phyloP scores from a whole-genome alignment of 2,113 vertebrate species.

The Anas platyrhynchos region DNA sequence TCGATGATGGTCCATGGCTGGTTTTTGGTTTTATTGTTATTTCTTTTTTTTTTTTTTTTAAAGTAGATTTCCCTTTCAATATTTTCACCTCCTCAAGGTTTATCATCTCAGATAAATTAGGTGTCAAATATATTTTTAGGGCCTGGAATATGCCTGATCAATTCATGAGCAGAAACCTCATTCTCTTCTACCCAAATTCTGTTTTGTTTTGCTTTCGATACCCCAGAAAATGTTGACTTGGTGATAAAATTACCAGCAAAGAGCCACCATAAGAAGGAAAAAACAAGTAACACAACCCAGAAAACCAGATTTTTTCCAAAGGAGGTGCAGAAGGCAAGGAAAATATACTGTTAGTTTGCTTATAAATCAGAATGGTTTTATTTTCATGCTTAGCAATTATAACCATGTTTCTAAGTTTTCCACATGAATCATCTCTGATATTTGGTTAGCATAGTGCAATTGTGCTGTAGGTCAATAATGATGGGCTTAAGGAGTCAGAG shows the following conservation, averaged over 20 bases:
- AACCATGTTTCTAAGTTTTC: neutral
- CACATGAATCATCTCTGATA: neutral
- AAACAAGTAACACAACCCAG: neutral
- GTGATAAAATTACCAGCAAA: neutral
- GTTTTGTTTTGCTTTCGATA: neutral
- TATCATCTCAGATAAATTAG: neutral
- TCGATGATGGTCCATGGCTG: neutral
- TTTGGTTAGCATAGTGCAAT: neutral
- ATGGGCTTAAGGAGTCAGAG: neutral
- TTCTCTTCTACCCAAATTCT: neutral
- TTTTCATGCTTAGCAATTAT: neutral
- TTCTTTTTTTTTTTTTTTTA: neutral
- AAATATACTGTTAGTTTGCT: neutral
- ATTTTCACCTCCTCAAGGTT: neutral
- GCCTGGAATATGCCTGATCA: neutral
- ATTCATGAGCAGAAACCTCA: neutral
- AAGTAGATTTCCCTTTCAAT: neutral
- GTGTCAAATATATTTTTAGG: neutral
- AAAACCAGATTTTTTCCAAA: neutral
- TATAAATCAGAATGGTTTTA: neutral
- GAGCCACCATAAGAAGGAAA: neutral
- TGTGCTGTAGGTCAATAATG: neutral
- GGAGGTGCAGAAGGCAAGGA: neutral
- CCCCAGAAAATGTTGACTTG: neutral
- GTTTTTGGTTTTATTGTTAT: neutral